Evolutionary conservation across 1,140 invertebrate genomes (phyloP), one percentile per base, ranked within the genome.

Genomic region (Pachypsylla venusta): DNA sequence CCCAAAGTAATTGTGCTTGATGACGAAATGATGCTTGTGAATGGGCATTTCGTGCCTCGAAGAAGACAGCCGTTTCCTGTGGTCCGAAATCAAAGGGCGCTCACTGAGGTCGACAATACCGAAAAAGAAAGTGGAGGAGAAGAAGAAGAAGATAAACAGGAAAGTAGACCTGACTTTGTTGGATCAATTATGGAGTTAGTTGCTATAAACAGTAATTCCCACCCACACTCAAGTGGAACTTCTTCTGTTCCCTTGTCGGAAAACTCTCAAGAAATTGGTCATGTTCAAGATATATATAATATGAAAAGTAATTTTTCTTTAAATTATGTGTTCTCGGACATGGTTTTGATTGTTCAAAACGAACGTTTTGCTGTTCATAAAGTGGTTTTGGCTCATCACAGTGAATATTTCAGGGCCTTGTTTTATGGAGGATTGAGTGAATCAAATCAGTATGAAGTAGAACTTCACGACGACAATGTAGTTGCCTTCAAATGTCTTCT

Each of bases 351-450:
- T 39, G 89, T 98, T 22, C 88, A 92, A 71, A 84, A 83, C 57
- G 77, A 87, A 65, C 74, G 77, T 60, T 85, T 98, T 64, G 83
- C 83, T 61, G 90, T 86, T 25, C 94, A 99, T 72, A 86, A 84
- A 68, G 84, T 92, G 1, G 89, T 97, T 61, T 74, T 98, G 2
- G 94, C 94, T 1, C 85, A 91, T 10, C 78, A 93, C 64, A 95
- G 91, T 69, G 85, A 96, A 66, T 98, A 97, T 60, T 69, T 54
- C 64, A 82, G 82, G 66, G 84, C 88, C 55, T 73, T 98, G 22
- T 78, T 95, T 19, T 93, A 82, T 76, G 93, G 93, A 42, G 94
- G 95, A 14, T 78, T 98, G 74, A 81, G 82, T 63, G 95, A 99
- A 74, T 84, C 89, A 0, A 81, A 78, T 58, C 83, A 84, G 70